phyloP scores from a whole-genome alignment of 2,888 invertebrate genomes.

The Mythimna impura region DNA sequence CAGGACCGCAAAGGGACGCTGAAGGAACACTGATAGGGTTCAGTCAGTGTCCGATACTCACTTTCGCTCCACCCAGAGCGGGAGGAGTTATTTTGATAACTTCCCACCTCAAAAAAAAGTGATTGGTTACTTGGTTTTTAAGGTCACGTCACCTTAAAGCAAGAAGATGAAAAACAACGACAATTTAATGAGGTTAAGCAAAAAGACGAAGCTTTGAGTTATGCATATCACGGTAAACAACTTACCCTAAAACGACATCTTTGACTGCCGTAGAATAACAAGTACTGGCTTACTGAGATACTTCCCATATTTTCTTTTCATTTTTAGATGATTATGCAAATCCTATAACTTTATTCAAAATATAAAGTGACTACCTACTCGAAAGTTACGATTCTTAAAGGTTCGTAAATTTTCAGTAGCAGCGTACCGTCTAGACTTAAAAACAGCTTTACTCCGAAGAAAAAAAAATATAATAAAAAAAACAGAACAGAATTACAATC shows the following conservation, averaged over 20 bases:
- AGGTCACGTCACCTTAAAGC: neutral
- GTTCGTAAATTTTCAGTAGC: conserved; percentile 54
- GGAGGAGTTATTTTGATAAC: too few relatives aligned
- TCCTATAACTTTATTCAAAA: conserved; percentile 53
- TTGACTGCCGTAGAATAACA: conserved; percentile 35
- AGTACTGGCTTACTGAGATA: conserved; percentile 15
- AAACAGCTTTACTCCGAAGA: conserved; percentile 36
- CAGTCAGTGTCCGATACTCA: too few relatives aligned
- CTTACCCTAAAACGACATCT: conserved; percentile 17
- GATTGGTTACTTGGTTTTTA: too few relatives aligned
- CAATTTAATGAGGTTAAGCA: neutral
- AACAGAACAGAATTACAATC: conserved; percentile 26
- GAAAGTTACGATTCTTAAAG: conserved; percentile 56
- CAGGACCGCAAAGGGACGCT: too few relatives aligned
- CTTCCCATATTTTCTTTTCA: conserved; percentile 40
- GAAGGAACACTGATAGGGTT: too few relatives aligned
- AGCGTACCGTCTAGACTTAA: conserved; percentile 43
- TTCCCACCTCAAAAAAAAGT: too few relatives aligned
- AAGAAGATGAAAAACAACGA: neutral
- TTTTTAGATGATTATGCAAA: conserved; percentile 55
- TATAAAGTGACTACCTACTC: conserved; percentile 48
- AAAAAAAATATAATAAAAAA: conserved; percentile 33
- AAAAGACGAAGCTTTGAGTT: neutral
- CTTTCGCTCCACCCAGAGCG: too few relatives aligned
- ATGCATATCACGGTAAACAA: conserved; percentile 30